phyloP scores from a whole-genome alignment of 2,113 vertebrate species.

The Enhydra lutris region DNA sequence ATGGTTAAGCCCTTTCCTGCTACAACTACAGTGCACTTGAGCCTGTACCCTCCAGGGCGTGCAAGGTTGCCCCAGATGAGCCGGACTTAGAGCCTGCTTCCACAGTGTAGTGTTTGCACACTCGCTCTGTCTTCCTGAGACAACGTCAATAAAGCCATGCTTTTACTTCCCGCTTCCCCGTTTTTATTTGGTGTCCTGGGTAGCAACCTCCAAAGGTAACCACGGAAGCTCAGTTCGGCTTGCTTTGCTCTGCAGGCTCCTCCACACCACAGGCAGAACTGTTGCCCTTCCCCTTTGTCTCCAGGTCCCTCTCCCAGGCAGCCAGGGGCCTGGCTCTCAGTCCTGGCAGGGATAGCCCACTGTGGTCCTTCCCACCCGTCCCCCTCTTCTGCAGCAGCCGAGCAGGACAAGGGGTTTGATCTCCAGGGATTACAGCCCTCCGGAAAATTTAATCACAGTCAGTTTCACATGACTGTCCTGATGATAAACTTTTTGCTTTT shows the following conservation, averaged over 20 bases:
- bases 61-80: neutral
- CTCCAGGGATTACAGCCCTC: neutral
- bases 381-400: neutral
- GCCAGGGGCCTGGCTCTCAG: conserved; percentile 24
- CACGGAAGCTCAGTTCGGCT: neutral
- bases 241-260: neutral
- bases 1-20: neutral
- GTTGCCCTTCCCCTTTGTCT: neutral
- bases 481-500: conserved; percentile 56
- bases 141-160: conserved; percentile 62
- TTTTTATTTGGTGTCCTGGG: neutral
- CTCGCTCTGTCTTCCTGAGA: conserved; percentile 71
- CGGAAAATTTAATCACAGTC: conserved; percentile 25
- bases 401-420: neutral
- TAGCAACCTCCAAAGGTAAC: neutral
- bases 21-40: neutral
- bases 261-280: neutral
- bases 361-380: neutral
- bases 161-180: neutral
- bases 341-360: conserved; percentile 11
- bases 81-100: conserved; percentile 25
- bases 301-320: neutral
- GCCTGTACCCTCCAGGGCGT: neutral
- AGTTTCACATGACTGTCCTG: conserved; percentile 19
- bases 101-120: conserved; percentile 38